These are phyloP conservation scores for Apostichopus parvimensis DNA, from an alignment of 35 echinoderm and acorn worm genomes.

Conservation along the genomic window DNA sequence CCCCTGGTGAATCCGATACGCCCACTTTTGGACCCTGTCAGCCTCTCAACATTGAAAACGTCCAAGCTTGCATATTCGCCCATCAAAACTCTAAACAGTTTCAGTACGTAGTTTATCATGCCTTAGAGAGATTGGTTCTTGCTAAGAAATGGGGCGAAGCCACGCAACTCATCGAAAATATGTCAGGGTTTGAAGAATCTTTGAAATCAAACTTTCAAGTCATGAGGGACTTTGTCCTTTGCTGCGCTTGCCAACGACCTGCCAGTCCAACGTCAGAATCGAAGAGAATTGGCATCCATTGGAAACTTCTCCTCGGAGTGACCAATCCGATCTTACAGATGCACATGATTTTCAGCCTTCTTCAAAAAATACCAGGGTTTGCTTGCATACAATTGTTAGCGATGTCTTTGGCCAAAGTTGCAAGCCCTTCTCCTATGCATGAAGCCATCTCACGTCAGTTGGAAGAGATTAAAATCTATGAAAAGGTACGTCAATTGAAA, in stretches of 20 bases:
- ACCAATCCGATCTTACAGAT: conserved; percentile 28
- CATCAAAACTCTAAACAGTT: conserved; percentile 43
- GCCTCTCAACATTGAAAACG: conserved; percentile 56
- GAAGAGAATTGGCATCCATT: background rate
- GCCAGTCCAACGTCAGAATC: background rate
- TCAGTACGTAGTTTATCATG: conserved; percentile 48
- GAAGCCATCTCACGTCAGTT: conserved; percentile 60
- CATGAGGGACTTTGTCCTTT: conserved; percentile 70
- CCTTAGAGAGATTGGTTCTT: conserved; percentile 50
- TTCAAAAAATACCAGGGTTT: conserved; percentile 6
- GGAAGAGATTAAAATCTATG: conserved; percentile 88
- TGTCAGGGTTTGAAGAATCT: conserved; percentile 36
- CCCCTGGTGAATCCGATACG: background rate
- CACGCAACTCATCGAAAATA: conserved; percentile 32
- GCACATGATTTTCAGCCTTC: conserved; percentile 45
- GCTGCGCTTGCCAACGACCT: conserved; percentile 61
- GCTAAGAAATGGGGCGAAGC: conserved; percentile 61
- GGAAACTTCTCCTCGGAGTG: conserved; percentile 35
- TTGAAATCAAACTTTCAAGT: conserved; percentile 47
- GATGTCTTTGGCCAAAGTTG: conserved; percentile 48
- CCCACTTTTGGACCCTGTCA: conserved; percentile 14
- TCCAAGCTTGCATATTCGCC: conserved; percentile 74
- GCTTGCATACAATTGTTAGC: conserved; percentile 50
- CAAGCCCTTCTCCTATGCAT: conserved; percentile 54
- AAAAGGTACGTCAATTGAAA: conserved; percentile 67